A percentile compares a stretch with the other conserved stretches of the same genome.
Evolutionary conservation across 2,797 vertebrate genomes (phyloP).

Genomic region (Hafferia zeledoni): DNA sequence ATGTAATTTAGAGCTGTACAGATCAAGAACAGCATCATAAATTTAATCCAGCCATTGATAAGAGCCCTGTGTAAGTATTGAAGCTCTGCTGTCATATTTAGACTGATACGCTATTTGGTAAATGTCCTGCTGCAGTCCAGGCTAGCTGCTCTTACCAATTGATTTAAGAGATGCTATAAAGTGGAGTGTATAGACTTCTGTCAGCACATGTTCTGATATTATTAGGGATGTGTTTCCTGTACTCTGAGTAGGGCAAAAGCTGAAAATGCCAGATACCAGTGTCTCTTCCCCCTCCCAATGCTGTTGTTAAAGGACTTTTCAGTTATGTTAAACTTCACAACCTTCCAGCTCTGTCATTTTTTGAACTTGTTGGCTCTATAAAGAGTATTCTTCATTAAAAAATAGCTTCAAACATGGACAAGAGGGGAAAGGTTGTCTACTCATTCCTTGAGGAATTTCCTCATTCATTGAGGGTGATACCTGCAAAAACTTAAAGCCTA

Average conservation of each 20-base stretch:
- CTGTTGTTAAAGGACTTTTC: background rate
- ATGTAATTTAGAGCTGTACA: background rate
- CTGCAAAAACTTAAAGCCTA: background rate
- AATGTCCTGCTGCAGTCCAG: background rate
- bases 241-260: background rate
- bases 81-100: background rate
- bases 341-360: background rate
- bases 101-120: background rate
- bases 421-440: background rate
- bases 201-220: background rate
- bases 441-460: background rate
- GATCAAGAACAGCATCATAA: background rate
- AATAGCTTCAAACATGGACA: background rate
- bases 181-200: background rate
- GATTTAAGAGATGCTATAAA: background rate
- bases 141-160: background rate
- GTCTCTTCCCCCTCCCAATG: background rate
- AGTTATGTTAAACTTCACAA: background rate
- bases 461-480: background rate
- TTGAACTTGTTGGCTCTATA: background rate
- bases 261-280: background rate
- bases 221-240: background rate
- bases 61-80: background rate
- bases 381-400: background rate
- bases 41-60: background rate